A percentile compares a stretch with the other conserved stretches of the same genome.
phyloP scores from a whole-genome alignment of 2,888 invertebrate species.

The Pediacus dermestoides region DNA sequence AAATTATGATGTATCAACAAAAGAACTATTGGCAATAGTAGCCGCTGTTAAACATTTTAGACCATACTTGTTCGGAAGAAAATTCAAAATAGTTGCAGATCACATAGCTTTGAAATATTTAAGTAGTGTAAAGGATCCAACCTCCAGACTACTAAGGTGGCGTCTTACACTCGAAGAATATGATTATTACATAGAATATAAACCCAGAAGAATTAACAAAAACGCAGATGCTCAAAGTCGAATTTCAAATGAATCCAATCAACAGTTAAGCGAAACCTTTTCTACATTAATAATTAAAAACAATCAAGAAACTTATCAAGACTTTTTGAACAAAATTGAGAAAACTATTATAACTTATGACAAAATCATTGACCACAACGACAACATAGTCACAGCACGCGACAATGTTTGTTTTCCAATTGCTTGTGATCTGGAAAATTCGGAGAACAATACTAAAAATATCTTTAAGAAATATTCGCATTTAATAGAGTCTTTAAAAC shows the following conservation, averaged over 20 bases:
- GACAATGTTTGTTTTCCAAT: background rate
- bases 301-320: background rate
- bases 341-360: background rate
- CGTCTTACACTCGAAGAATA: constrained; percentile 10
- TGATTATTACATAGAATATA: constrained; percentile 8
- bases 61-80: constrained; percentile 40
- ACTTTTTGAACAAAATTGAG: background rate
- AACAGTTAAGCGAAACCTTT: no score
- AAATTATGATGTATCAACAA: constrained; percentile 43
- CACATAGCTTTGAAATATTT: constrained; percentile 26
- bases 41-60: constrained; percentile 38
- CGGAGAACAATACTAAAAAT: background rate
- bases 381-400: background rate
- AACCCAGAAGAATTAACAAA: constrained; percentile 2
- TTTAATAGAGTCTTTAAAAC: background rate
- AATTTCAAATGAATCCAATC: no score
- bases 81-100: constrained; percentile 38
- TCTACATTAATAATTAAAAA: no score
- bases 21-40: constrained; percentile 43
- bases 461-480: background rate
- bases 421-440: background rate
- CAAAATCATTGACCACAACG: background rate
- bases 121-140: constrained; percentile 6
- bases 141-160: constrained; percentile 2
- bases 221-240: constrained; percentile 2